Percentiles rank a stretch among this genome's conserved stretches.
These are phyloP conservation scores for Myotis daubentonii DNA, from an alignment of 2,797 vertebrate genomes.

Conservation along the genomic window DNA sequence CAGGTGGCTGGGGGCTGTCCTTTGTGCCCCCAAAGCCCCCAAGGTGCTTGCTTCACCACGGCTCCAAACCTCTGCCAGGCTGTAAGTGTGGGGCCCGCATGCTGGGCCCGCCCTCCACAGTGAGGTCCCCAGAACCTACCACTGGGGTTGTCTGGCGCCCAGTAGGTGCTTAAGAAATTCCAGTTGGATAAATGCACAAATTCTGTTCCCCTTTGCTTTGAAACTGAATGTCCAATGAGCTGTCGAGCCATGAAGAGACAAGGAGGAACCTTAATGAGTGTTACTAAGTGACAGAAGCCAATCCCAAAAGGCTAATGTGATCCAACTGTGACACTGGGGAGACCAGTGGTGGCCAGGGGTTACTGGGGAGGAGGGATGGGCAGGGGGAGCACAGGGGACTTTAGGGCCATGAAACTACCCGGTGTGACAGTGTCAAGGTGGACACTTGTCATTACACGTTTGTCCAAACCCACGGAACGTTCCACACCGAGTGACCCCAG, in stretches of 20 bases:
- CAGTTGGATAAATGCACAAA: not conserved
- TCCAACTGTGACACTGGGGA: rapidly evolving
- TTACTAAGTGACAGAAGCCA: rapidly evolving
- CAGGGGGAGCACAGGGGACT: rapidly evolving
- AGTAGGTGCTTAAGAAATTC: not conserved
- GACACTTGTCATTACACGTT: not conserved
- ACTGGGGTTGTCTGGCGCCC: rapidly evolving
- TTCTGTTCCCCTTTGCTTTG: not conserved
- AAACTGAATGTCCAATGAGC: not conserved
- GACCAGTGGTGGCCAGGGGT: not conserved
- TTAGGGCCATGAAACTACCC: rapidly evolving
- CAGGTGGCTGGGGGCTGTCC: not conserved
- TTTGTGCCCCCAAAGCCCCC: not conserved
- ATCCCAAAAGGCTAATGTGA: rapidly evolving
- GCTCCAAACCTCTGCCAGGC: not conserved
- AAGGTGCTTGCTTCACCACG: not conserved
- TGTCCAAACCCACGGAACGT: rapidly evolving
- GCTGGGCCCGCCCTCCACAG: rapidly evolving
- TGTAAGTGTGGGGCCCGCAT: rapidly evolving
- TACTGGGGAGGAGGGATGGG: not conserved
- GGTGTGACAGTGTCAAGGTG: rapidly evolving
- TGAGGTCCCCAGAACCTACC: not conserved
- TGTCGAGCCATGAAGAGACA: rapidly evolving
- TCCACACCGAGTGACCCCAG: rapidly evolving
- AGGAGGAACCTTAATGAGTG: rapidly evolving